Conservation (phyloP, 2,797 vertebrate species). For the Lagodon rhomboides region DNA sequence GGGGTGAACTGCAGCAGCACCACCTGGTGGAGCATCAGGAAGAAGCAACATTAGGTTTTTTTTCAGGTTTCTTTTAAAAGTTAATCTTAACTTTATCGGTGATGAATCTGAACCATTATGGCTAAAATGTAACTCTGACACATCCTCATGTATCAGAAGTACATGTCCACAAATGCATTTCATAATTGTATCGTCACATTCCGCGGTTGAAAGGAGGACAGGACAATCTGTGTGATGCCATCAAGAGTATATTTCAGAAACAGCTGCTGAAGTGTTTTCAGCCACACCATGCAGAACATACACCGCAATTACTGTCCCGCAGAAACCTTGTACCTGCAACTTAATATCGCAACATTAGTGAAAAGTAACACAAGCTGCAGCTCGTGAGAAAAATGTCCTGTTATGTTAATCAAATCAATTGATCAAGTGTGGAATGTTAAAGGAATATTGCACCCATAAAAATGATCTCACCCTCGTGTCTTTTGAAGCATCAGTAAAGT, state of each 20-base stretch:
- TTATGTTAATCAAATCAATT: background rate
- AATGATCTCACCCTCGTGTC: background rate
- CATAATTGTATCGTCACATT: background rate
- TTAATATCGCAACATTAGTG: background rate
- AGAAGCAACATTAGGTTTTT: background rate
- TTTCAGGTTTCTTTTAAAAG: background rate
- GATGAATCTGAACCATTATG: background rate
- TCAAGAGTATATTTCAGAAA: slow-evolving; percentile 66
- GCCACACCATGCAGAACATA: slow-evolving; percentile 58
- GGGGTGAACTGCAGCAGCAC: background rate
- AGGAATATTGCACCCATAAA: background rate
- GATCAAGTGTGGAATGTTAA: slow-evolving; percentile 27
- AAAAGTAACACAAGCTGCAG: slow-evolving; percentile 13
- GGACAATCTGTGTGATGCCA: slow-evolving; percentile 53
- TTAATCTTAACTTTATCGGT: background rate
- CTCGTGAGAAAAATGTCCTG: background rate
- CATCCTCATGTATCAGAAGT: background rate
- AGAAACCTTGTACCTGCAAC: slow-evolving; percentile 44
- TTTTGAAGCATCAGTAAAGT: background rate
- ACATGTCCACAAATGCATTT: no score
- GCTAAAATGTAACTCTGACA: background rate
- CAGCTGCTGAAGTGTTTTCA: slow-evolving; percentile 26
- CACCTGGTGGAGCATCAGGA: slow-evolving; percentile 15
- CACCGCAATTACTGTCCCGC: slow-evolving; percentile 14
- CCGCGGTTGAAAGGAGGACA: slow-evolving; percentile 45